These are phyloP conservation scores for Oreochromis grahami DNA, from an alignment of 2,797 vertebrate genomes.

Conservation along the genomic window DNA sequence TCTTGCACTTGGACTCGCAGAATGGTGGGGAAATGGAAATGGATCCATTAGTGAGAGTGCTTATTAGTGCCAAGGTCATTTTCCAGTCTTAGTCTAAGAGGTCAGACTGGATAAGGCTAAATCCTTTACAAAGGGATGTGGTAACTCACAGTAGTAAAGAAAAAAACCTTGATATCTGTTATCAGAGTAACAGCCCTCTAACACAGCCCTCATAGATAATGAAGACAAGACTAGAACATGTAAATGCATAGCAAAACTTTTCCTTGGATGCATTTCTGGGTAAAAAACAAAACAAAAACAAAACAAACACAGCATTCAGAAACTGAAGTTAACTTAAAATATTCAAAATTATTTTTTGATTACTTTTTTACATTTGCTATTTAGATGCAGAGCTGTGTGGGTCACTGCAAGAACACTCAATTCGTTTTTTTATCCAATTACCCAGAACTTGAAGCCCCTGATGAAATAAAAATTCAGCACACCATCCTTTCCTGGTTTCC, in stretches of 20 bases:
- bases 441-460: neutral
- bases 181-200: neutral
- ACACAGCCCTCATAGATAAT: neutral
- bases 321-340: neutral
- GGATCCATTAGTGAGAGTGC: conserved; percentile 56
- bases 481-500: neutral
- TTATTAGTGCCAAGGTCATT: conserved; percentile 19
- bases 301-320: neutral
- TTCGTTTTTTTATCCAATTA: conserved; percentile 4
- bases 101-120: conserved; percentile 27
- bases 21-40: conserved; percentile 26
- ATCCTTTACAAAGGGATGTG: conserved; percentile 2
- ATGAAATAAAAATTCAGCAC: conserved; percentile 26
- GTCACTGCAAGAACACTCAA: neutral
- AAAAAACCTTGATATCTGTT: neutral
- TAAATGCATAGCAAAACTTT: neutral
- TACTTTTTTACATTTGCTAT: neutral
- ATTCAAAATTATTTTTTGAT: neutral
- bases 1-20: neutral
- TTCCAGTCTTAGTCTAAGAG: conserved; percentile 15
- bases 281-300: neutral
- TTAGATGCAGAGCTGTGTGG: neutral
- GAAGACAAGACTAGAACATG: neutral
- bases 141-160: neutral
- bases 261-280: neutral